Base-by-base conservation (phyloP, 2,113 vertebrate genomes). In the Leptocoma aspasia region DNA sequence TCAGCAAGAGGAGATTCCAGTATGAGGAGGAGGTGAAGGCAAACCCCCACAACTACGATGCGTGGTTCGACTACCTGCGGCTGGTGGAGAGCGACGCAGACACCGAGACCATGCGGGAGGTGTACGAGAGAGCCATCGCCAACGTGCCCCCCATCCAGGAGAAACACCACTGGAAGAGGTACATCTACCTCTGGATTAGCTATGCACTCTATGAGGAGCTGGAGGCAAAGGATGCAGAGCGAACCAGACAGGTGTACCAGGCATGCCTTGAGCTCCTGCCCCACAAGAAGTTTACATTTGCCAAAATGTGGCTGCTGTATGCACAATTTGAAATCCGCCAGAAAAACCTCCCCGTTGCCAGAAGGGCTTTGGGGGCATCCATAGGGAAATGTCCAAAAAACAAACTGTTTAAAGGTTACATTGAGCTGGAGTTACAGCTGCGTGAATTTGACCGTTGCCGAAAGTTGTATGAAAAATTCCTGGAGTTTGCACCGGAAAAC, bases 21-120 rank as follows among this genome's bases (percentile, higher is more conserved):
- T 99, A 99, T 22, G 99, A 99, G 95, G 99, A 99, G 90, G 99
- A 99, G 94, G 99, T 99, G 81, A 99, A 99, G 99, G 99, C 99
- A 1, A 99, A 99, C 96, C 99, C 99, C 10, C 99, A 99, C 93
- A 99, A 99, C 95, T 99, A 99, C 0, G 99, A 99, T 7, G 99
- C 99, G 0, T 99, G 99, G 99, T 99, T 99, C 18, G 99, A 99
- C 91, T 99, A 99, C 94, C 97, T 99, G 66, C 98, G 99, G 9
- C 94, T 99, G 95, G 98, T 99, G 93, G 99, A 99, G 97, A 99
- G 99, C 4, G 99, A 99, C 3, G 92, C 98, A 0, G 98, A 99
- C n/a, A 92, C 98, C 0, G 99, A 99, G 82, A 98, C 98, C 0
- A 99, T 99, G 28, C 96, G 99, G 9, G 99, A 99, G 61, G 98